A percentile compares a stretch with the other conserved stretches of the same genome.
Conservation (phyloP, 2,888 invertebrate species). For the Synergus itoensis region DNA sequence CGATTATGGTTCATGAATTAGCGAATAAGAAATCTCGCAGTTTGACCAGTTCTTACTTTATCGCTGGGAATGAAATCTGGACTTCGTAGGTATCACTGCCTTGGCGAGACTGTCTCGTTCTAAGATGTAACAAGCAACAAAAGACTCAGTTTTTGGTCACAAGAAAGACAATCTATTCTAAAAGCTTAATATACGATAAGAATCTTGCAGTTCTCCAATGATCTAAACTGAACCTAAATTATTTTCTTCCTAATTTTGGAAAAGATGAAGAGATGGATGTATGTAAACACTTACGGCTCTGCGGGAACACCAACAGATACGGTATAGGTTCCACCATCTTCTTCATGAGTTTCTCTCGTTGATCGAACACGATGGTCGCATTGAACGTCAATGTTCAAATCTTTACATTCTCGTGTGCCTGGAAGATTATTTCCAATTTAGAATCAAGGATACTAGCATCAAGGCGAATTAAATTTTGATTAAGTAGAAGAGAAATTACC, state of each 20-base stretch:
- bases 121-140: constrained; percentile 80
- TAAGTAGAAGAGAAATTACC: constrained; percentile 78
- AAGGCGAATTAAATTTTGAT: constrained; percentile 24
- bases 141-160: constrained; percentile 11
- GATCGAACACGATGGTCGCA: constrained; percentile 87
- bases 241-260: background rate
- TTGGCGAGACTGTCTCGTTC: constrained; percentile 91
- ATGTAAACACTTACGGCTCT: constrained; percentile 85
- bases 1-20: background rate
- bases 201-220: background rate
- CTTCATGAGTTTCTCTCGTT: constrained; percentile 79
- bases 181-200: background rate
- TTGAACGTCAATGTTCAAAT: constrained; percentile 93
- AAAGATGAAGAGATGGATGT: background rate
- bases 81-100: constrained; percentile 94
- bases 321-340: constrained; percentile 89
- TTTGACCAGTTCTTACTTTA: constrained; percentile 85
- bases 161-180: background rate
- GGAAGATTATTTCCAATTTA: background rate
- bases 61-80: constrained; percentile 94
- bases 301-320: constrained; percentile 90
- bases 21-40: background rate
- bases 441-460: constrained; percentile 4
- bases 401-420: constrained; percentile 92
- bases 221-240: background rate